Evolutionary conservation across 2,797 vertebrate species (phyloP).

Genomic region (Loriculus beryllinus): DNA sequence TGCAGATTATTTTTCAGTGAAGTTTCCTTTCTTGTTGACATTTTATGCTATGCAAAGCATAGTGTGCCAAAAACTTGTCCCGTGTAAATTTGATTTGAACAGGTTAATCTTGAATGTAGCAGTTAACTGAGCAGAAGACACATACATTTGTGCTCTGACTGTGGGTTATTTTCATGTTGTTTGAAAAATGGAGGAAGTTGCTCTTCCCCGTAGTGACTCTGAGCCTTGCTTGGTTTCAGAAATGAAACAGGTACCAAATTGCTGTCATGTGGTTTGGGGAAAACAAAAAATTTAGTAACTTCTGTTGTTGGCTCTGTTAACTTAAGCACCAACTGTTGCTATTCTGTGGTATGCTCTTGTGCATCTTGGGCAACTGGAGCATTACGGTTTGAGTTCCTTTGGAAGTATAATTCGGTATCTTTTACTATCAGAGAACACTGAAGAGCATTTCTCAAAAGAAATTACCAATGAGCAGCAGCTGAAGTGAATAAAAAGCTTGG

Average conservation of each 20-base stretch:
- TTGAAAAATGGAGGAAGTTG: background rate
- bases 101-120: background rate
- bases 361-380: background rate
- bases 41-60: background rate
- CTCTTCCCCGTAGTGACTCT: background rate
- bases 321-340: background rate
- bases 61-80: background rate
- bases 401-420: background rate
- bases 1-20: background rate
- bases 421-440: background rate
- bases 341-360: background rate
- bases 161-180: background rate
- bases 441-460: background rate
- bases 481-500: background rate
- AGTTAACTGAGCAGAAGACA: background rate
- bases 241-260: background rate
- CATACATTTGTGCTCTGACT: background rate
- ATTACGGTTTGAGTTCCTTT: background rate
- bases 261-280: background rate
- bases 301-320: background rate
- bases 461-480: background rate
- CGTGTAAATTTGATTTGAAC: background rate
- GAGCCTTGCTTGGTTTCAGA: background rate
- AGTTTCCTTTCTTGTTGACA: background rate
- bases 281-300: background rate